Conservation (phyloP, 37 sponge, comb jelly and placozoan species). For the Ephydatia muelleri region DNA sequence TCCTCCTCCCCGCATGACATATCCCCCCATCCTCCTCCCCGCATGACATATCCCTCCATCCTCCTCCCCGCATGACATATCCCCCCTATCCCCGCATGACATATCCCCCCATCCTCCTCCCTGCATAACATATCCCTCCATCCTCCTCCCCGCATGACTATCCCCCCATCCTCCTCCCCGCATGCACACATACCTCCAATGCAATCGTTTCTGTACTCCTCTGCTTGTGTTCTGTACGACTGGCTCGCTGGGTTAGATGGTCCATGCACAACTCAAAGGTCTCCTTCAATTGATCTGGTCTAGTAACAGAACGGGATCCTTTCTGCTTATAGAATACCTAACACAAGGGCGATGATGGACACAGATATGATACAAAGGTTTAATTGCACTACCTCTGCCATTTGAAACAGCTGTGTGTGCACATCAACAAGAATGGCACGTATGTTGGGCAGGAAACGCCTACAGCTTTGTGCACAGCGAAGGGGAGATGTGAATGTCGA, state of each 20-base stretch:
- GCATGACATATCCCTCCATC: no score
- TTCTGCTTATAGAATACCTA: slow-evolving; percentile 48
- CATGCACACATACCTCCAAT: slow-evolving; percentile 64
- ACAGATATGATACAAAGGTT: not conserved
- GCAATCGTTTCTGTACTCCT: slow-evolving; percentile 76
- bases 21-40: no score
- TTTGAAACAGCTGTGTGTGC: slow-evolving; percentile 39
- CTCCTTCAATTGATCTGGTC: slow-evolving; percentile 32
- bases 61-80: no score
- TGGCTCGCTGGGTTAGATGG: slow-evolving; percentile 53
- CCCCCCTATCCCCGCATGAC: no score
- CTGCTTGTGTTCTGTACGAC: slow-evolving; percentile 67
- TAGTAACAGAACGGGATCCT: slow-evolving; percentile 6
- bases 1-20: no score
- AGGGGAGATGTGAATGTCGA: not conserved
- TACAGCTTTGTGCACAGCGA: not conserved
- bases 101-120: no score
- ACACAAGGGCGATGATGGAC: not conserved
- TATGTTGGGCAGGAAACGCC: slow-evolving; percentile 68
- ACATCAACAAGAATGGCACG: slow-evolving; percentile 36
- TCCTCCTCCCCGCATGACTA: no score
- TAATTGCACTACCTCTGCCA: slow-evolving; percentile 52
- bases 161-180: slow-evolving; percentile 3
- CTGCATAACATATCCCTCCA: no score
- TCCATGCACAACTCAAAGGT: slow-evolving; percentile 73